A percentile compares a stretch with the other conserved stretches of the same genome.
Conservation (phyloP, 2,888 invertebrate species). For the Stomorhina lunata region DNA sequence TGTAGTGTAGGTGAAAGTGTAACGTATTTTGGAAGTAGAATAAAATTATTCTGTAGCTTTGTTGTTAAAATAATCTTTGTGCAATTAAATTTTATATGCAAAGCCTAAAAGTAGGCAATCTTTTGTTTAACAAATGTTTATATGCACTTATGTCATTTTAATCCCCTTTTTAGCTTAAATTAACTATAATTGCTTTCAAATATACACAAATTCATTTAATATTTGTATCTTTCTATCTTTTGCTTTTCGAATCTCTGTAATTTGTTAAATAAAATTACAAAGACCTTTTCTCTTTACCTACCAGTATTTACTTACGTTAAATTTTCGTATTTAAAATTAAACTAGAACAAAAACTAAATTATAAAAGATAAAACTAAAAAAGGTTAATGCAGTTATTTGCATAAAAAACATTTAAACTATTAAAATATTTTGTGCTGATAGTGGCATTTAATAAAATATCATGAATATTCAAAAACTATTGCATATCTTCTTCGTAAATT, state of each 20-base stretch:
- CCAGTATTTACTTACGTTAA: no score
- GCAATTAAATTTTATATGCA: not conserved
- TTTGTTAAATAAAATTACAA: no score
- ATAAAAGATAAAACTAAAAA: conserved; percentile 17
- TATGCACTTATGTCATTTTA: not conserved
- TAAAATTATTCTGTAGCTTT: not conserved
- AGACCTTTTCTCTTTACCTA: no score
- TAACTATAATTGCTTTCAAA: not conserved
- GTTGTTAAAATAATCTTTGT: not conserved
- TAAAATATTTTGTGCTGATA: conserved; percentile 51
- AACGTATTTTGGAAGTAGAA: not conserved
- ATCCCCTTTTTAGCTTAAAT: not conserved
- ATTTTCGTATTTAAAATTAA: no score
- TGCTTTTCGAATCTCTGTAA: no score
- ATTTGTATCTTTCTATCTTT: no score
- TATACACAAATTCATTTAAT: no score
- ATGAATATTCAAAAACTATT: conserved; percentile 12
- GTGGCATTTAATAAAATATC: conserved; percentile 22
- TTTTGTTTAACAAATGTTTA: not conserved
- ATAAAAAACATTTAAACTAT: conserved; percentile 38
- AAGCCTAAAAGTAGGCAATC: conserved; percentile 21
- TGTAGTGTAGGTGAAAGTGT: not conserved
- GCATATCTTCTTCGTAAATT: no score
- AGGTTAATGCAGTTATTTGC: conserved; percentile 54
- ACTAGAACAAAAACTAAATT: no score